A percentile compares a stretch with the other conserved stretches of the same genome.
These are phyloP conservation scores for Papilio protenor DNA, from an alignment of 2,888 invertebrate species.

Conservation along the genomic window DNA sequence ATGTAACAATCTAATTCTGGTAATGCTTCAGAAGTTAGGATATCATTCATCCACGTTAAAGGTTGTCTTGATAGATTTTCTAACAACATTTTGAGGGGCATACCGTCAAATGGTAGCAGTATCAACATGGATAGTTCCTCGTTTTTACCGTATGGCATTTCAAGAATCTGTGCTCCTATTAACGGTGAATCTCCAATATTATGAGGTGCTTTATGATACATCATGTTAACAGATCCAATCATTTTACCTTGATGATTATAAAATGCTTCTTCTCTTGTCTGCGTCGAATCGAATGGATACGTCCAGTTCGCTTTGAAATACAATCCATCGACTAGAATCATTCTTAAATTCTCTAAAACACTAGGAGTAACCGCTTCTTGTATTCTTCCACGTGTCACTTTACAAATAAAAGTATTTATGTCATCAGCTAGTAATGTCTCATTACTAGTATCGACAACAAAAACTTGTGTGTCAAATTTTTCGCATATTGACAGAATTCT, in stretches of 20 bases:
- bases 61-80: constrained; percentile 77
- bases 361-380: constrained; percentile 84
- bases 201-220: constrained; percentile 87
- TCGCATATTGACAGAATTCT: constrained; percentile 74
- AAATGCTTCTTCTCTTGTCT: constrained; percentile 83
- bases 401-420: constrained; percentile 88
- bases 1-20: constrained; percentile 84
- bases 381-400: constrained; percentile 88
- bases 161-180: constrained; percentile 86
- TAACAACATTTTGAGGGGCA: constrained; percentile 77
- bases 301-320: constrained; percentile 91
- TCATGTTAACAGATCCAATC: constrained; percentile 88
- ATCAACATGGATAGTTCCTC: constrained; percentile 87
- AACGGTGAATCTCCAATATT: constrained; percentile 79
- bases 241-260: constrained; percentile 83
- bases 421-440: constrained; percentile 75
- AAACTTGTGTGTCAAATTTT: constrained; percentile 81
- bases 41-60: constrained; percentile 78
- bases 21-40: constrained; percentile 70
- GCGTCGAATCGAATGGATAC: constrained; percentile 84
- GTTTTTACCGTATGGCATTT: constrained; percentile 87
- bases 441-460: constrained; percentile 83
- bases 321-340: constrained; percentile 87
- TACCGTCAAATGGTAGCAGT: constrained; percentile 85
- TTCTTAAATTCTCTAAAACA: constrained; percentile 68